phyloP scores from a whole-genome alignment of 2,797 vertebrate genomes.

The Lacerta agilis region DNA sequence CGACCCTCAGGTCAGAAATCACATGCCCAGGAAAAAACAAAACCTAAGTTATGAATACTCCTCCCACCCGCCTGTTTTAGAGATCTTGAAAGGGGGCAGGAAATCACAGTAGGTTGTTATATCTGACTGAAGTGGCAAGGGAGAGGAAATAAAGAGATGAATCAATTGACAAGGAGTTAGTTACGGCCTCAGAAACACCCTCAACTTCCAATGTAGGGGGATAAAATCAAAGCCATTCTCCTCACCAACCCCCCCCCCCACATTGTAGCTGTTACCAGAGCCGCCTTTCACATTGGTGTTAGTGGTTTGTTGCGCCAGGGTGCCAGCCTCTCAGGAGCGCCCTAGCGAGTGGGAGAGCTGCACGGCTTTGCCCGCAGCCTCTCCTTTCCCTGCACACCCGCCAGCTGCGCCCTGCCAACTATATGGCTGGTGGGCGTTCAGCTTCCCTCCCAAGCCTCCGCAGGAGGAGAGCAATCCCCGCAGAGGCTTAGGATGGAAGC shows the following conservation, averaged over 20 bases:
- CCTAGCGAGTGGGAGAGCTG: too few species aligned
- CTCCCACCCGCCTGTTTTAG: not conserved
- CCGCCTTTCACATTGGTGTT: too few species aligned
- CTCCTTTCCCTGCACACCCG: too few species aligned
- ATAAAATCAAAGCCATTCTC: not conserved
- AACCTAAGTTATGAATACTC: not conserved
- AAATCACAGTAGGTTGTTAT: conserved; percentile 2
- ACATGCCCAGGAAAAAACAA: not conserved
- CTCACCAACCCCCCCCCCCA: not conserved
- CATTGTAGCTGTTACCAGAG: not conserved
- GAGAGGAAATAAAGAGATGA: not conserved
- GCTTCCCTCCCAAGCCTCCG: too few species aligned
- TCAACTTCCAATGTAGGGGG: not conserved
- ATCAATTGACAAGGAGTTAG: not conserved
- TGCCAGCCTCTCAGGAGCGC: too few species aligned
- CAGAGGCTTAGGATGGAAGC: too few species aligned
- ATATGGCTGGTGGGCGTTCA: too few species aligned
- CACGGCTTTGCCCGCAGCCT: too few species aligned
- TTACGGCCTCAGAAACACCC: not conserved
- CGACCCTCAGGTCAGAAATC: not conserved
- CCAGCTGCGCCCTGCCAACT: too few species aligned
- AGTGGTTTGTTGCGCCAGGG: too few species aligned
- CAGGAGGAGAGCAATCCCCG: too few species aligned
- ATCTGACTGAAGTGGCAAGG: not conserved
- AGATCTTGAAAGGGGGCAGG: not conserved